Evolutionary conservation across 2,113 vertebrate genomes (phyloP), one percentile per base, ranked within the genome.

Genomic region (Orcinus orca): DNA sequence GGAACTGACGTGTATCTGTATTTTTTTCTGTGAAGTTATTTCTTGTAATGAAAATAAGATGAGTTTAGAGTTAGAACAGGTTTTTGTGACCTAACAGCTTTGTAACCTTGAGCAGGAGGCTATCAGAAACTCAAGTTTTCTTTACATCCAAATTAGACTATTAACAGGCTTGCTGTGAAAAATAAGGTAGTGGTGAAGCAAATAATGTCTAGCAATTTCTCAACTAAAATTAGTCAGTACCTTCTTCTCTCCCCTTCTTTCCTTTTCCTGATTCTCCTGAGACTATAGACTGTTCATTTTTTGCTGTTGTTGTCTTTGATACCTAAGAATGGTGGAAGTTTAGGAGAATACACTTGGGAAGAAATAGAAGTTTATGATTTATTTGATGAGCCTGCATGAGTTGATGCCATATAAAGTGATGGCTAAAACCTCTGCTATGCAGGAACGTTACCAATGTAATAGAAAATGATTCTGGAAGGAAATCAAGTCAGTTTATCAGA

Each of bases 401-500:
- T n/a, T 88, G 41, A 88, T 76, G 47, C 65, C 33, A 31, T 90
- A 76, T 85, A 84, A 93, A 94, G 29, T 76, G 44, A 86, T 76
- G 58, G 44, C 8, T 8, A 38, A 80, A 95, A 50, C 23, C 18
- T 90, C 38, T 84, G 41, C 44, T 17, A 55, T 76, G 36, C 6
- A 60, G 33, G 23, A 70, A 84, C 81, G 44, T 92, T 81, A 80
- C 80, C 84, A 79, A 80, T 82, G 63, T 55, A 55, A 93, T 71
- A 86, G 74, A 87, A 93, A 86, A 88, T 38, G 73, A 68, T 86
- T 90, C 89, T 91, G 89, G 81, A 95, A 96, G 71, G 47, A 92
- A 97, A 82, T 79, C 67, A 82, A 87, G 44, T 84, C 86, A 88
- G 60, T 88, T 92, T 97, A 77, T 82, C 36, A 82, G 62, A 85